Evolutionary conservation across 2,888 invertebrate species (phyloP).

Genomic region (Plebejus anna): DNA sequence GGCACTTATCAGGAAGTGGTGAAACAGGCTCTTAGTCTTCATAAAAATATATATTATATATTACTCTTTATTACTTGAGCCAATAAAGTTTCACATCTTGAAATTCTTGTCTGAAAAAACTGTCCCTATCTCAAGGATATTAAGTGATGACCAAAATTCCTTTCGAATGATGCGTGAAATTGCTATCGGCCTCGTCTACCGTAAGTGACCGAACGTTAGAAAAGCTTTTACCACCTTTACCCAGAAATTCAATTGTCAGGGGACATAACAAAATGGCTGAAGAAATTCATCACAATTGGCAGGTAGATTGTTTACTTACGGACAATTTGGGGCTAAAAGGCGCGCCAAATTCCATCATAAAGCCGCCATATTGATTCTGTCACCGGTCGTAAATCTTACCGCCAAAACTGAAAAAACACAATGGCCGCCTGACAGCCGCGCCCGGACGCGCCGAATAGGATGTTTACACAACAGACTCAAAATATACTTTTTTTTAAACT

Average conservation of each 20-base stretch:
- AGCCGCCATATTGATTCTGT: constrained; percentile 77
- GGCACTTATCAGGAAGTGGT: too few relatives aligned
- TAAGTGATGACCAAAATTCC: not conserved
- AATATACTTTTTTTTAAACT: constrained; percentile 9
- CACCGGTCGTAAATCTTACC: constrained; percentile 74
- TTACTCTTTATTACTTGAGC: too few relatives aligned
- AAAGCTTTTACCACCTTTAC: constrained; percentile 44
- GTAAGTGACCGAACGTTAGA: not conserved
- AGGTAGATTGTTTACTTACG: constrained; percentile 73
- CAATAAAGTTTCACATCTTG: too few relatives aligned
- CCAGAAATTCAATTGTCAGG: constrained; percentile 67
- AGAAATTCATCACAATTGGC: constrained; percentile 70
- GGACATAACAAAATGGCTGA: constrained; percentile 49
- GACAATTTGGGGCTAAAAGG: constrained; percentile 71
- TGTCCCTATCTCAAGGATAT: not conserved
- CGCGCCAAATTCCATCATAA: constrained; percentile 65
- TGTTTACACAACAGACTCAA: constrained; percentile 69
- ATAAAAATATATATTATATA: too few relatives aligned
- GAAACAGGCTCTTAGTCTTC: too few relatives aligned
- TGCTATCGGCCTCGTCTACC: not conserved
- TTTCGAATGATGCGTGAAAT: constrained; percentile 3
- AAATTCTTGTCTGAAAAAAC: too few relatives aligned
- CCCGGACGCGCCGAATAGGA: constrained; percentile 48
- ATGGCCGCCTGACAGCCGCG: constrained; percentile 52
- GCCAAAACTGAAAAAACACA: constrained; percentile 54